Percentiles rank a stretch among this genome's conserved stretches.
phyloP scores from a whole-genome alignment of 2,888 invertebrate genomes.

The Cephus pygmeus region DNA sequence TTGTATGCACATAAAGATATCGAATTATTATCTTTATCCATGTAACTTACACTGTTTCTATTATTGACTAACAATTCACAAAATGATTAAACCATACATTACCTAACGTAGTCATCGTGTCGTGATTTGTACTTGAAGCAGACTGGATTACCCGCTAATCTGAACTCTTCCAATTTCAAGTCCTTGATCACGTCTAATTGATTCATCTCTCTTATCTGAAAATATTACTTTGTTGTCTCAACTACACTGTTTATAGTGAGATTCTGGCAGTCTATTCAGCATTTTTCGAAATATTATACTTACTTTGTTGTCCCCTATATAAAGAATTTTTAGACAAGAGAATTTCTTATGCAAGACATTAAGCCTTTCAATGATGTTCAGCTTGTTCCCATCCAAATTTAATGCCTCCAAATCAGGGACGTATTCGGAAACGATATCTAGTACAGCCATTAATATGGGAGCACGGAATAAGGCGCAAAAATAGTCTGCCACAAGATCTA shows the following conservation, averaged over 20 bases:
- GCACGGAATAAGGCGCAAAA: slow-evolving; percentile 83
- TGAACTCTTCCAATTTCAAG: slow-evolving; percentile 79
- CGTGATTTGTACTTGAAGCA: slow-evolving; percentile 80
- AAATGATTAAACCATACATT: slow-evolving; percentile 59
- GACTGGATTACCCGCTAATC: slow-evolving; percentile 83
- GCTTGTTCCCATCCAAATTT: slow-evolving; percentile 83
- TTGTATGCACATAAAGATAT: neutral
- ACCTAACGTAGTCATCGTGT: slow-evolving; percentile 85
- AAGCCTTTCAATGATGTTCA: slow-evolving; percentile 76
- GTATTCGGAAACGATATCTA: slow-evolving; percentile 85
- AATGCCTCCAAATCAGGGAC: slow-evolving; percentile 86
- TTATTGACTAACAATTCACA: neutral
- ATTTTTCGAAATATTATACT: slow-evolving; percentile 34
- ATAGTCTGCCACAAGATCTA: slow-evolving; percentile 74
- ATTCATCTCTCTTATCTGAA: slow-evolving; percentile 75
- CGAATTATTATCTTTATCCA: neutral
- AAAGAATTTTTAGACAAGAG: slow-evolving; percentile 79
- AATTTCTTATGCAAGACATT: slow-evolving; percentile 75
- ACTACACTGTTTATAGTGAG: neutral
- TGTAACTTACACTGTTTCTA: neutral
- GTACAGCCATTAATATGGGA: slow-evolving; percentile 76
- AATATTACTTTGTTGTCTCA: slow-evolving; percentile 30
- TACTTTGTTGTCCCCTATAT: slow-evolving; percentile 86
- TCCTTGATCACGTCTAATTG: slow-evolving; percentile 77
- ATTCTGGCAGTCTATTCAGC: neutral